Evolutionary conservation across 1,140 invertebrate species (phyloP), one percentile per base, ranked within the genome.

Genomic region (Bemisia tabaci): DNA sequence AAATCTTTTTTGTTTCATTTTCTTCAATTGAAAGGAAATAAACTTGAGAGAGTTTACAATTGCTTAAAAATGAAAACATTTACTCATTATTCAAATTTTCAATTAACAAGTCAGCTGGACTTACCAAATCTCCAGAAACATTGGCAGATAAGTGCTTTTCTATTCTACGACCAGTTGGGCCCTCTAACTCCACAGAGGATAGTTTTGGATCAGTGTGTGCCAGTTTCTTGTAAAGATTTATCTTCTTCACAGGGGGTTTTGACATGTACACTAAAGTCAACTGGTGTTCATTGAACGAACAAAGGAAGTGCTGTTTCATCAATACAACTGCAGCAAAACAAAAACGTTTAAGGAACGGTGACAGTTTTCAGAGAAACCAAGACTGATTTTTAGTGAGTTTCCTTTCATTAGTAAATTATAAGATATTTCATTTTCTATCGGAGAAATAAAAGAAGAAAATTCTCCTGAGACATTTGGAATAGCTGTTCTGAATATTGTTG

Each of bases 211-310:
- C 85, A 72, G 83, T 79, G 75, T 79, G 75, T 72, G 72, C 74
- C 73, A 86, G 80, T 82, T 83, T 83, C 71, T 25, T 62, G 76
- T 87, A 79, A 74, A 83, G 77, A 70, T 77, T 70, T 75, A 79
- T 75, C 71, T 78, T 73, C 66, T 82, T 82, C 2, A 75, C 63
- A 69, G 74, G 76, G 69, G 79, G 79, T 74, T 86, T 86, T 39
- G 81, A 81, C 71, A 88, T 82, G 74, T 85, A 79, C 23, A 87
- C 78, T 69, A 85, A 77, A 48, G 85, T 86, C 65, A 88, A 73
- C 75, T 85, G 83, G 72, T 82, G 83, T 71, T 87, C 85, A 73
- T 83, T 83, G 72, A 87, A 87, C 59, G 82, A 82, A 72, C 84
- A 83, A 27, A 87, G 73, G 68, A 87, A 76, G 75, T 86, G 84